Evolutionary conservation across 2,888 invertebrate genomes (phyloP).

Genomic region (Amphipoea lucens): DNA sequence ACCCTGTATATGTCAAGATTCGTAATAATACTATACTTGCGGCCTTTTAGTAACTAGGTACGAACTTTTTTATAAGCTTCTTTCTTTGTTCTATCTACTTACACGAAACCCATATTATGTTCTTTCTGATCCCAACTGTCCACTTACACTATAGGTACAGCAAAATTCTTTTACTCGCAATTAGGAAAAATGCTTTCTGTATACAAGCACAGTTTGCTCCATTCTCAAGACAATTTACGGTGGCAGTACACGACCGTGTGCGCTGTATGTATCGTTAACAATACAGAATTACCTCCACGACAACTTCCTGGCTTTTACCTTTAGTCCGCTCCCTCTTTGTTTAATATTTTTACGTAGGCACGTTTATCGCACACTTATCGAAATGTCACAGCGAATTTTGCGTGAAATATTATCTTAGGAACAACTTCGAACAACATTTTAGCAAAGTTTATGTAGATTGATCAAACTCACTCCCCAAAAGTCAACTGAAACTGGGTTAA

Average conservation of each 20-base stretch:
- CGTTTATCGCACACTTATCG: slow-evolving; percentile 40
- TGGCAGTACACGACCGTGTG: slow-evolving; percentile 44
- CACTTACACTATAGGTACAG: not conserved
- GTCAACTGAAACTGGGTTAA: slow-evolving; percentile 57
- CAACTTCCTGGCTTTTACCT: slow-evolving; percentile 57
- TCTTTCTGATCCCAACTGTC: not conserved
- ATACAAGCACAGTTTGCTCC: slow-evolving; percentile 39
- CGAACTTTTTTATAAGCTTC: not conserved
- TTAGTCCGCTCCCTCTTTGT: slow-evolving; percentile 30
- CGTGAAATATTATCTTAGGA: slow-evolving; percentile 55
- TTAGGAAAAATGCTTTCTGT: slow-evolving; percentile 46
- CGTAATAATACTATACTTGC: not conserved
- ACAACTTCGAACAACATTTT: slow-evolving; percentile 60
- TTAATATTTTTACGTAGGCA: slow-evolving; percentile 43
- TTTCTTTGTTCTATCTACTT: not conserved
- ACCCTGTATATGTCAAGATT: not conserved
- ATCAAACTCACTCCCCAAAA: slow-evolving; percentile 59
- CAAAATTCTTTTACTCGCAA: slow-evolving; percentile 35
- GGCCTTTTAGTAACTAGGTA: not conserved
- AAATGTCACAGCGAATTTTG: slow-evolving; percentile 41
- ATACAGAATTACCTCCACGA: slow-evolving; percentile 62
- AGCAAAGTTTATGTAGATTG: slow-evolving; percentile 63
- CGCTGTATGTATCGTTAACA: slow-evolving; percentile 55
- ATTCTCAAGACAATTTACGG: slow-evolving; percentile 52
- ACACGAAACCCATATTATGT: not conserved